phyloP scores from a whole-genome alignment of 35 echinoderm and acorn worm species.

The Apostichopus japonicus region DNA sequence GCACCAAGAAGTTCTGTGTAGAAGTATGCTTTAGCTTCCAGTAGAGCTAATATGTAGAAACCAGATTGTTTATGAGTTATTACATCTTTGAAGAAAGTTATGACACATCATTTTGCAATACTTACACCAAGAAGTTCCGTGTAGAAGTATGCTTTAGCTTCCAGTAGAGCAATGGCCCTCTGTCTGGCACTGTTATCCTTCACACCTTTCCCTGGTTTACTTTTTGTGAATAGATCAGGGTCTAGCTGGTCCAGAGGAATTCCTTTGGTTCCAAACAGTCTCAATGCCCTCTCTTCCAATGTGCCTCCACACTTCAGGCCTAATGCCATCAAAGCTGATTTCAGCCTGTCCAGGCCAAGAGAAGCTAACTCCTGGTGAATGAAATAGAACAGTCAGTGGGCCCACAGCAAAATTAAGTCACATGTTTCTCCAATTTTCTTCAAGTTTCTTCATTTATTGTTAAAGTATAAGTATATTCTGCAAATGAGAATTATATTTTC shows the following conservation, averaged over 20 bases:
- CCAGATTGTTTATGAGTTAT: too few relatives aligned
- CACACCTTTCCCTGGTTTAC: slow-evolving; percentile 85
- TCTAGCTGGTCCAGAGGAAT: slow-evolving; percentile 88
- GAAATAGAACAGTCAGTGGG: not conserved
- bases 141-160: slow-evolving; percentile 89
- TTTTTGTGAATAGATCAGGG: slow-evolving; percentile 91
- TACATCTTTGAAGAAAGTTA: too few relatives aligned
- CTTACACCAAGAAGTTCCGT: slow-evolving; percentile 94
- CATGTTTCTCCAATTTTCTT: too few relatives aligned
- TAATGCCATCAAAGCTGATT: slow-evolving; percentile 96
- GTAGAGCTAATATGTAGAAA: slow-evolving; percentile 31
- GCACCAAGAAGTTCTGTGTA: slow-evolving; percentile 87
- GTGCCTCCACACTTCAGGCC: slow-evolving; percentile 96
- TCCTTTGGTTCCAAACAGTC: slow-evolving; percentile 94
- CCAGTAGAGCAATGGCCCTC: slow-evolving; percentile 83
- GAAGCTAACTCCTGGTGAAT: slow-evolving; percentile 86
- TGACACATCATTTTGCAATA: not conserved
- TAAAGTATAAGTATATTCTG: too few relatives aligned
- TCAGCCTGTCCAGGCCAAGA: slow-evolving; percentile 91
- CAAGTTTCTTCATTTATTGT: too few relatives aligned
- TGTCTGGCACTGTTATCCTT: slow-evolving; percentile 88
- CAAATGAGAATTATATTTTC: too few relatives aligned
- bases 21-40: slow-evolving; percentile 91
- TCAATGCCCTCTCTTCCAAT: slow-evolving; percentile 84
- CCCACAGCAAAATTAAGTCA: too few relatives aligned